Base-by-base conservation (phyloP, 1,140 invertebrate genomes). In the Cydia strobilella region DNA sequence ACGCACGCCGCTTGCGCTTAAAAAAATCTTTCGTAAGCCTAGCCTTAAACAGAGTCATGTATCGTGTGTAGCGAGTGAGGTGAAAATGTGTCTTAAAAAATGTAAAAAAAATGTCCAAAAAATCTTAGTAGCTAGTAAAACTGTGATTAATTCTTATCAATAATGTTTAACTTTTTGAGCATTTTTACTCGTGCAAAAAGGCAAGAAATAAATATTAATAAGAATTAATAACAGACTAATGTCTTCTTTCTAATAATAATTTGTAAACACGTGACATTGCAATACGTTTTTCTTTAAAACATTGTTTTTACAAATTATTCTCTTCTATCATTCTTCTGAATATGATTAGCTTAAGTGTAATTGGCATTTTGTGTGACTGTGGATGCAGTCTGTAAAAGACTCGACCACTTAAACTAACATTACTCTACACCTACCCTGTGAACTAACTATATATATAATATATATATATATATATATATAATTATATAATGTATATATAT, bases 71-170 rank as follows among this genome's bases (percentile, higher is more conserved):
- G 63, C 31, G 63, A 66, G 65, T 69, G 65, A 31, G 65, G 27
- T 69, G 27, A 35, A 69, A 69, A 69, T 69, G 65, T 69, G 65
- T 69, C 65, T 69, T 69, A 69, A 69, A 69, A 69, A 69, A 15
- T 15, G 6, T 39, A 69, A 66, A 66, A 66, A 69, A 69, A 69
- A 69, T 39, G 65, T 69, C 65, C 65, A 69, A 69, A 69, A 69
- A 69, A 18, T 27, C 65, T 35, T 69, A 69, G 65, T 69, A 69
- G 65, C 65, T 69, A 69, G 27, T 66, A 42, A 69, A 35, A 69
- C 65, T 35, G 27, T 69, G 65, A 39, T 69, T 59, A 59, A 59
- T 9, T 69, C 31, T 69, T 69, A 69, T 35, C 31, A 69, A 69
- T 69, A 39, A 69, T 18, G n/a, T 69, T 69, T 35, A 7, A 35